Percentiles rank a stretch among this genome's conserved stretches.
Conservation (phyloP, 2,113 vertebrate genomes). For the Numenius arquata region DNA sequence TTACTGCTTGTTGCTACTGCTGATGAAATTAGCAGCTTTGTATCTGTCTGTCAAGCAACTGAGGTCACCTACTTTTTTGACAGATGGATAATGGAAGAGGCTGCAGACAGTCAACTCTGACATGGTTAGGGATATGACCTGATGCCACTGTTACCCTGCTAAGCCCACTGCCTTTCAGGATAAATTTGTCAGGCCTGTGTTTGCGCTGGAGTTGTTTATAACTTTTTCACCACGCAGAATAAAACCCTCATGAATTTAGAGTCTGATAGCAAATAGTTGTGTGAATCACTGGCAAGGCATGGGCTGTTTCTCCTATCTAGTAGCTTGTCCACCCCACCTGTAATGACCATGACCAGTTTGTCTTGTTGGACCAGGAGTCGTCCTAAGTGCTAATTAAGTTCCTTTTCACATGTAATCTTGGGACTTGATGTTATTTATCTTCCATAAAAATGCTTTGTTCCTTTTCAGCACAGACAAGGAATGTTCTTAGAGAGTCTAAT, state of each 20-base stretch:
- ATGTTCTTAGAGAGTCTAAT: conserved; percentile 4
- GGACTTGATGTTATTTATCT: neutral
- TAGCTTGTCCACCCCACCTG: neutral
- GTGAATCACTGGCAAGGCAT: neutral
- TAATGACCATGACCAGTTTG: neutral
- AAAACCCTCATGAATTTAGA: neutral
- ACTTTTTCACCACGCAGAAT: neutral
- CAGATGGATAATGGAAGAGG: neutral
- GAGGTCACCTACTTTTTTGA: neutral
- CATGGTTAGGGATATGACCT: neutral
- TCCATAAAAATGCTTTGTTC: neutral
- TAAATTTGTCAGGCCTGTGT: conserved; percentile 20
- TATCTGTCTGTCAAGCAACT: neutral
- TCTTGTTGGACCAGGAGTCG: neutral
- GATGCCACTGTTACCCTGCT: neutral
- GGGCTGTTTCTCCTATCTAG: neutral
- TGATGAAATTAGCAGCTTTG: neutral
- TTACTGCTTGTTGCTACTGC: neutral
- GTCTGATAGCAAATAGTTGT: neutral
- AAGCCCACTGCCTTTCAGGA: conserved; percentile 8
- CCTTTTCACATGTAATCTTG: neutral
- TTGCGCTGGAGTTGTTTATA: neutral
- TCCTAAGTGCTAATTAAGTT: neutral
- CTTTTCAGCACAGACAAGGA: neutral
- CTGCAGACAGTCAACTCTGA: neutral